Evolutionary conservation across 2,888 invertebrate genomes (phyloP).

Genomic region (Tigriopus californicus): DNA sequence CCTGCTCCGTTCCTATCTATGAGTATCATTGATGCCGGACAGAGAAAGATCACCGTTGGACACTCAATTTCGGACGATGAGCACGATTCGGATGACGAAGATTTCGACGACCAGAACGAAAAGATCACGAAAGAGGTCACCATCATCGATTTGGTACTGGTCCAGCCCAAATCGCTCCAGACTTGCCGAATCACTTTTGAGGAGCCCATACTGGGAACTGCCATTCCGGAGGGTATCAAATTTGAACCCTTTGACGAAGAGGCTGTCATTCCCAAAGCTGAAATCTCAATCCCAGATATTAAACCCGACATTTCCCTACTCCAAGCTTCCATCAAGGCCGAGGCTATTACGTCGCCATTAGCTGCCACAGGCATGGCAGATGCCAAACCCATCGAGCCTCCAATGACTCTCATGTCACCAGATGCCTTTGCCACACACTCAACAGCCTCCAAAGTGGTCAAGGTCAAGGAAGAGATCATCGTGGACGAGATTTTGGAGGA

Average conservation of each 20-base stretch:
- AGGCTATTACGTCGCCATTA: neutral
- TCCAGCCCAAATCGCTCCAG: slow-evolving; percentile 73
- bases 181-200: slow-evolving; percentile 47
- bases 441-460: neutral
- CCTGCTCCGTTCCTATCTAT: slow-evolving; percentile 75
- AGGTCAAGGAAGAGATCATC: neutral
- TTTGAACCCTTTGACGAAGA: too few species aligned
- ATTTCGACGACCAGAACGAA: neutral
- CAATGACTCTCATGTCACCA: slow-evolving; percentile 4
- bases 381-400: neutral
- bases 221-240: too few species aligned
- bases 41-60: slow-evolving; percentile 15
- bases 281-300: too few species aligned
- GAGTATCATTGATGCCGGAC: slow-evolving; percentile 56
- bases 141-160: slow-evolving; percentile 37
- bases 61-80: neutral
- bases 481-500: neutral
- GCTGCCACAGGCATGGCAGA: too few species aligned
- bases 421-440: neutral
- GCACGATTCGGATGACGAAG: neutral
- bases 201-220: slow-evolving; percentile 18
- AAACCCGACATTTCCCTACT: neutral
- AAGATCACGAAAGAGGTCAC: slow-evolving; percentile 1
- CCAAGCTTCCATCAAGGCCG: neutral
- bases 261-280: too few species aligned